phyloP scores from a whole-genome alignment of 1,140 invertebrate species.

The Bicyclus anynana region DNA sequence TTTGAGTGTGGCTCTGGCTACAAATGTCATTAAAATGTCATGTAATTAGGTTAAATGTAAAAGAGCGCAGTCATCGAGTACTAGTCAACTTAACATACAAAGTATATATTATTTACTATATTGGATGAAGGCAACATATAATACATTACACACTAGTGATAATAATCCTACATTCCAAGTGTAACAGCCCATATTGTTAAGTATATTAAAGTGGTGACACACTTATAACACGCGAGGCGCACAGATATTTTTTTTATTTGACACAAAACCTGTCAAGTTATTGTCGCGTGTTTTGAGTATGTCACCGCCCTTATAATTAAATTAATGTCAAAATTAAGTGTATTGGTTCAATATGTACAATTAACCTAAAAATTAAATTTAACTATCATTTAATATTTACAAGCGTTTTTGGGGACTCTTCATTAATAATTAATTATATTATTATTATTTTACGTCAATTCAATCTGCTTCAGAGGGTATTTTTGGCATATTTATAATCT shows the following conservation, averaged over 20 bases:
- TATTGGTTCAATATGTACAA: background rate
- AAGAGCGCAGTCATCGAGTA: too few species aligned
- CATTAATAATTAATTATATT: background rate
- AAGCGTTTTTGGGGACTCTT: conserved; percentile 13
- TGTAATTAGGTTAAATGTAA: too few species aligned
- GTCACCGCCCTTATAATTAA: background rate
- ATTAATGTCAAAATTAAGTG: background rate
- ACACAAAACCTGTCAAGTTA: conserved; percentile 1
- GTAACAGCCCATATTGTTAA: background rate
- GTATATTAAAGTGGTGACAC: background rate
- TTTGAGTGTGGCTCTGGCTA: too few species aligned
- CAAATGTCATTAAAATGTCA: too few species aligned
- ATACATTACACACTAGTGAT: too few species aligned
- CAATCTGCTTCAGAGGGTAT: conserved; percentile 6
- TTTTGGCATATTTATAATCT: conserved; percentile 17
- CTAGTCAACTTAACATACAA: too few species aligned
- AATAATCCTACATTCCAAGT: too few species aligned
- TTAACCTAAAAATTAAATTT: conserved; percentile 6
- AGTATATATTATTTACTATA: too few species aligned
- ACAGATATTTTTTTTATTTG: too few species aligned
- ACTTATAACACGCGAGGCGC: background rate
- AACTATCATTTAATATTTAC: conserved; percentile 15
- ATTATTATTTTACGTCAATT: conserved; percentile 8
- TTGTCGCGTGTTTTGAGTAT: background rate
- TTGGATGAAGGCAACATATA: too few species aligned